Percentiles rank a stretch among this genome's conserved stretches.
Conservation (phyloP, 2,113 vertebrate species). For the Chaetodon auriga region DNA sequence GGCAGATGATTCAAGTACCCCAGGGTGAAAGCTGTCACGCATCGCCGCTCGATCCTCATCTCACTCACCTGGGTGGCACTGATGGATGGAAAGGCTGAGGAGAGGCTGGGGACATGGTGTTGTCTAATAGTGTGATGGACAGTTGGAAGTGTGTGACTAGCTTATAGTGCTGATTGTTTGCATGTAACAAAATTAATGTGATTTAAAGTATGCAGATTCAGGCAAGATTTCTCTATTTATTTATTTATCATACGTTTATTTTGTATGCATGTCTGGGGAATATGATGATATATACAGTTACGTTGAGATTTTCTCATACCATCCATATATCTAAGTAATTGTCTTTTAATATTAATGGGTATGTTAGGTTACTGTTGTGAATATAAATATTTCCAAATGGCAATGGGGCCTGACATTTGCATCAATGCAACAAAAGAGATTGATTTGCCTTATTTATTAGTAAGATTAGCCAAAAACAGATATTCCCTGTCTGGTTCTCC, state of each 20-base stretch:
- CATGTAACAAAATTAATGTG: neutral
- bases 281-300: neutral
- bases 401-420: neutral
- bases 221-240: too few species aligned
- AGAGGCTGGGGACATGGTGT: neutral
- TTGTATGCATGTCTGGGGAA: neutral
- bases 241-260: neutral
- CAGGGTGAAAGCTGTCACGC: constrained; percentile 33
- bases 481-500: neutral
- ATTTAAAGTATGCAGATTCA: too few species aligned
- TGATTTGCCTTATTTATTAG: too few species aligned
- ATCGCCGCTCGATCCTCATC: neutral
- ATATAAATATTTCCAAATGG: neutral
- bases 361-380: neutral
- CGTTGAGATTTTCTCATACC: neutral
- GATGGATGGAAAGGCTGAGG: constrained; percentile 40
- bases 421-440: neutral
- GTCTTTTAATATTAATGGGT: neutral
- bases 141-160: neutral
- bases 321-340: neutral
- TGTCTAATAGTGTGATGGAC: neutral
- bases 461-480: neutral
- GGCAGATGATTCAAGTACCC: constrained; percentile 40
- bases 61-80: constrained; percentile 34
- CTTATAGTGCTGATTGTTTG: neutral